phyloP scores from a whole-genome alignment of 2,113 vertebrate species.

The Leptobrachium ailaonicum region DNA sequence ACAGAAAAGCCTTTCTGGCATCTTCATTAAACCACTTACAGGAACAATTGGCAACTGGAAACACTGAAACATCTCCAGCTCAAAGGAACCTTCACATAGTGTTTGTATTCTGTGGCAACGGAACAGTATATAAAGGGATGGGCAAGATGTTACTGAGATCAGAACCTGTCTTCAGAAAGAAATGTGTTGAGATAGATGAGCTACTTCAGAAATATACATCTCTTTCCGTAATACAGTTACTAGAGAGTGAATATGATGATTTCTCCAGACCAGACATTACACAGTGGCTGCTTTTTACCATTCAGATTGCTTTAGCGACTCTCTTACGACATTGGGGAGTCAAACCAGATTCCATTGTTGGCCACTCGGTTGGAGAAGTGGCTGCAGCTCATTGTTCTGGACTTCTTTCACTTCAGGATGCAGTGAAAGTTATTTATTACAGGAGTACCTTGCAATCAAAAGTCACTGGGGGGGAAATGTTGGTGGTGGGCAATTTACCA shows the following conservation, averaged over 20 bases:
- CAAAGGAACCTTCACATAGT: slow-evolving; percentile 61
- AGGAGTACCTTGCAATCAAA: slow-evolving; percentile 75
- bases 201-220: slow-evolving; percentile 64
- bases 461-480: slow-evolving; percentile 74
- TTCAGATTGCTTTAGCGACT: slow-evolving; percentile 73
- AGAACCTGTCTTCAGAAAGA: slow-evolving; percentile 71
- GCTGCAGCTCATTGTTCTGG: slow-evolving; percentile 82
- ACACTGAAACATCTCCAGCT: slow-evolving; percentile 5
- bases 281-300: slow-evolving; percentile 77
- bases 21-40: slow-evolving; percentile 71
- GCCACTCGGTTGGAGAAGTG: slow-evolving; percentile 80
- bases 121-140: slow-evolving; percentile 69
- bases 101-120: slow-evolving; percentile 85
- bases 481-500: slow-evolving; percentile 75
- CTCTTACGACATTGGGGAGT: slow-evolving; percentile 79
- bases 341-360: slow-evolving; percentile 66
- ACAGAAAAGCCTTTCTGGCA: slow-evolving; percentile 71
- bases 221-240: slow-evolving; percentile 61
- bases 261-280: slow-evolving; percentile 64
- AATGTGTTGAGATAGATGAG: slow-evolving; percentile 68
- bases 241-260: slow-evolving; percentile 56
- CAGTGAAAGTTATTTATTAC: slow-evolving; percentile 76
- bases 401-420: slow-evolving; percentile 77
- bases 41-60: slow-evolving; percentile 60
- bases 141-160: slow-evolving; percentile 70